A percentile compares a stretch with the other conserved stretches of the same genome.
Conservation (phyloP, 2,797 vertebrate species). For the Triplophysa bombifrons region DNA sequence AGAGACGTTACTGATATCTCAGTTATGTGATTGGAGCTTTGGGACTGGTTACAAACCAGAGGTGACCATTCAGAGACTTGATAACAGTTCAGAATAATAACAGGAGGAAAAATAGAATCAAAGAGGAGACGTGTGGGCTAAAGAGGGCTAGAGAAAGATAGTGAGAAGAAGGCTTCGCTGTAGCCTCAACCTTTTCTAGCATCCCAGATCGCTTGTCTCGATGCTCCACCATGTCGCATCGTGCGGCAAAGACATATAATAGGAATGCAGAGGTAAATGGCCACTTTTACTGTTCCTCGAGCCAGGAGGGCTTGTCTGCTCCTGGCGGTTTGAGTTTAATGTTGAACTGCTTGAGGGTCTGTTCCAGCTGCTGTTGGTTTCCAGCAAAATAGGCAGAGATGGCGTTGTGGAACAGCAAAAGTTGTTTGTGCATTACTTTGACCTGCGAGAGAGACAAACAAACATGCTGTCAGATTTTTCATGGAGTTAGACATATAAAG, state of each 20-base stretch:
- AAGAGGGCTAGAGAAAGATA: conserved; percentile 30
- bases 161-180: conserved; percentile 57
- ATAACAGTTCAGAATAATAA: conserved; percentile 41
- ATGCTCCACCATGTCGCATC: conserved; percentile 53
- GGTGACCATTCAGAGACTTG: conserved; percentile 26
- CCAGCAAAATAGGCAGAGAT: conserved; percentile 97
- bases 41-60: conserved; percentile 23
- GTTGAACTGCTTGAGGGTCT: conserved; percentile 96
- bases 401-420: conserved; percentile 96
- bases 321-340: conserved; percentile 90
- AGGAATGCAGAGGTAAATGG: conserved; percentile 48
- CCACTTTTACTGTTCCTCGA: conserved; percentile 90
- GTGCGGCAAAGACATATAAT: conserved; percentile 51
- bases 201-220: conserved; percentile 44
- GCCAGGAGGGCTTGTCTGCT: conserved; percentile 93
- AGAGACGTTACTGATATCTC: background rate
- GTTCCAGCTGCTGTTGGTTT: conserved; percentile 96
- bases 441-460: conserved; percentile 73
- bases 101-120: conserved; percentile 52
- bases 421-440: conserved; percentile 98
- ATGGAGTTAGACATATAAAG: background rate
- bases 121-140: conserved; percentile 54
- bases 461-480: background rate
- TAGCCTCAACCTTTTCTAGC: conserved; percentile 31
- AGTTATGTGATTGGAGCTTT: conserved; percentile 30